Base-by-base conservation (phyloP, 2,888 invertebrate genomes). In the Fragum sueziense region DNA sequence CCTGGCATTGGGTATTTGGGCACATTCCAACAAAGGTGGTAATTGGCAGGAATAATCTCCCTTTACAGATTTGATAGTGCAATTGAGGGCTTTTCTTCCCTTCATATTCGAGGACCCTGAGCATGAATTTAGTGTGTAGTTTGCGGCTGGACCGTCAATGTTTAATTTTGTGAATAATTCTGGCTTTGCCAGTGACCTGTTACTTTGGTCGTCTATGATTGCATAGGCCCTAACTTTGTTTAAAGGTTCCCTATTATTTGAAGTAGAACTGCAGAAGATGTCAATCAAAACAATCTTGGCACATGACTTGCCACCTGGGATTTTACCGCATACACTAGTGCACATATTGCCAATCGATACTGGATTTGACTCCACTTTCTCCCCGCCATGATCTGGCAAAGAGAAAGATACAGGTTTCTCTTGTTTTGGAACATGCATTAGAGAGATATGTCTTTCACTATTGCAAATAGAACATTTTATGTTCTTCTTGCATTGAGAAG, bases 281-380 rank as follows among this genome's bases (percentile, higher is more conserved):
- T 74, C 34, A 17, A 76, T 70, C 29, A 76, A 37, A 37, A 70
- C 27, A 70, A 37, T 47, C 61, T 80, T 76, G 20, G 70, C 70
- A 52, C 70, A 76, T 31, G 76, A 80, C 54, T 59, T 73, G 20
- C 59, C 41, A 37, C 37, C 37, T 0, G 27, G 22, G 57, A 47
- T 57, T 31, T 51, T 54, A 17, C 61, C 37, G 17, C 70, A 68
- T 59, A 59, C 22, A 2, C n/a, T n/a, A 69, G 69, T 68, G n/a
- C 68, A 74, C 52, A 41, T 69, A 31, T 22, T 54, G 17, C 27
- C 52, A 22, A 75, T 27, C 2, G 4, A 20, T 17, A 33, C 47
- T 0, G 69, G n/a, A 52, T 20, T 52, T 6, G 37, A 37, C 20
- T n/a, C n/a, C 65, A 25, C 27, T 57, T 47, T 31, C 76, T 77